phyloP scores from a whole-genome alignment of 2,113 vertebrate species.

The Ursus arctos region DNA sequence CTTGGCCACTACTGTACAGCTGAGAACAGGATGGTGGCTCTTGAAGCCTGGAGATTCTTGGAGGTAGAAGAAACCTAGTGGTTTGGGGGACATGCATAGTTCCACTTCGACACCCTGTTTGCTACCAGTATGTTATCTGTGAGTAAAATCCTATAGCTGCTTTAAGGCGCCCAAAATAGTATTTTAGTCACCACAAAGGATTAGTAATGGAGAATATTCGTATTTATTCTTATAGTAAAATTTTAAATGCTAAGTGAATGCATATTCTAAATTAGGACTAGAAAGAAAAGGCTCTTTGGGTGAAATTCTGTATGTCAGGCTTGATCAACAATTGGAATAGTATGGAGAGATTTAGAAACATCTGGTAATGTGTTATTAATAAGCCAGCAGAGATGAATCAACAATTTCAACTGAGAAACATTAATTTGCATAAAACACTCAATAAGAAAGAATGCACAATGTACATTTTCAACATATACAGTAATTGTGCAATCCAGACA shows the following conservation, averaged over 20 bases:
- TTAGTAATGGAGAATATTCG: constrained; percentile 53
- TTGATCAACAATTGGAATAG: constrained; percentile 60
- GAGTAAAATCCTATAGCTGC: constrained; percentile 37
- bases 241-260: constrained; percentile 63
- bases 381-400: constrained; percentile 67
- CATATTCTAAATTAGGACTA: constrained; percentile 68
- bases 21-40: not conserved
- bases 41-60: not conserved
- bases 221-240: constrained; percentile 62
- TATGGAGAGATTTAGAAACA: constrained; percentile 71
- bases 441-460: constrained; percentile 41
- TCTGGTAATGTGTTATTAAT: constrained; percentile 81
- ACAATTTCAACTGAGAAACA: constrained; percentile 68
- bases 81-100: not conserved
- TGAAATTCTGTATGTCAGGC: constrained; percentile 53
- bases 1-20: no score
- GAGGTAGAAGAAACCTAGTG: not conserved
- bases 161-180: not conserved
- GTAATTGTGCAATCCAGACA: constrained; percentile 35
- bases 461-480: constrained; percentile 55
- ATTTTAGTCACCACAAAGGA: constrained; percentile 21
- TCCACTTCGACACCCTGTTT: not conserved
- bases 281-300: constrained; percentile 61
- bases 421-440: constrained; percentile 71
- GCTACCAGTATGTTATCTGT: not conserved